phyloP scores from a whole-genome alignment of 2,888 invertebrate species.

The Synergus japonicus region DNA sequence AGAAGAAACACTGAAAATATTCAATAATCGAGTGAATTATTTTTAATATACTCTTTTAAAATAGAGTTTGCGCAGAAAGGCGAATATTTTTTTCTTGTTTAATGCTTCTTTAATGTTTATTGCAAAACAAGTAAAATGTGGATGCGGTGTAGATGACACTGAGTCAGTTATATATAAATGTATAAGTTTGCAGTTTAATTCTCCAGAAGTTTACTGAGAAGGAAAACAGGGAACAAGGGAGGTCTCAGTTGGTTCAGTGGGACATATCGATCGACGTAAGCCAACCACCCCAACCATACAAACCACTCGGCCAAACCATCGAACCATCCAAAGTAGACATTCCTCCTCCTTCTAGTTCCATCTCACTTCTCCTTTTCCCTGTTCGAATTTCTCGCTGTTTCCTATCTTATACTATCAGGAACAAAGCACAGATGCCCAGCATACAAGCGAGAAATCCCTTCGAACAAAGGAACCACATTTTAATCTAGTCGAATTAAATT shows the following conservation, averaged over 20 bases:
- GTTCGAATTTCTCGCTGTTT: conserved; percentile 41
- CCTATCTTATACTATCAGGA: conserved; percentile 6
- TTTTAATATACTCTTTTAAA: too few species aligned
- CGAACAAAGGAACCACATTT: conserved; percentile 56
- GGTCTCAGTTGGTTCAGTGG: conserved; percentile 63
- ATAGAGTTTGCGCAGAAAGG: too few species aligned
- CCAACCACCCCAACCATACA: conserved; percentile 49
- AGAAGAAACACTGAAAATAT: not conserved
- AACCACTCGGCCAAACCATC: conserved; percentile 40
- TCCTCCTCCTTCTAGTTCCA: conserved; percentile 40
- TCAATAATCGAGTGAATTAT: not conserved
- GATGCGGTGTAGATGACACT: conserved; percentile 9
- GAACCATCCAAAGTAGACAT: conserved; percentile 55
- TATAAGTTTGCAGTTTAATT: conserved; percentile 28
- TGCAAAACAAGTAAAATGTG: too few species aligned
- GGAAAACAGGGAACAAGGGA: conserved; percentile 45
- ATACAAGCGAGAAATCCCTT: conserved; percentile 44
- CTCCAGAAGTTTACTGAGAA: conserved; percentile 22
- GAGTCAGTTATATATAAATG: conserved; percentile 12
- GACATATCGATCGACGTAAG: conserved; percentile 62
- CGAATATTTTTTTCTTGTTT: too few species aligned
- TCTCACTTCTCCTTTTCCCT: conserved; percentile 42
- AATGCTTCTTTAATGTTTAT: too few species aligned
- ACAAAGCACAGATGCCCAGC: conserved; percentile 41
- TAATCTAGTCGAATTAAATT: conserved; percentile 57